These are phyloP conservation scores for Hydrozoanthus tunicans DNA, from an alignment of 64 coral and sea anemone species.

Conservation along the genomic window DNA sequence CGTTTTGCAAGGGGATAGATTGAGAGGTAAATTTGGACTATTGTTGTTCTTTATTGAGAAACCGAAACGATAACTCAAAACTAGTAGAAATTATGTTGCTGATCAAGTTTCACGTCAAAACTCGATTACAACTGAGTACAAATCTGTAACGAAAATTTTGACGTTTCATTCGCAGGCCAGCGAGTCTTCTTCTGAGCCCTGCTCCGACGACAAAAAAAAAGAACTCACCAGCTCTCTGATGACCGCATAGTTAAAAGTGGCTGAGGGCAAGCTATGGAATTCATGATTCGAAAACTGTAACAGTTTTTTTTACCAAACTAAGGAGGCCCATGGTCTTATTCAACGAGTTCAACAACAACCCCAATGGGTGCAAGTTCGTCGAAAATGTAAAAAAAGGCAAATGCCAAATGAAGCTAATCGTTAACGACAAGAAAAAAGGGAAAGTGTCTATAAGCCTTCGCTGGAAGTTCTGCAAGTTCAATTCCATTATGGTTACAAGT, in stretches of 20 bases:
- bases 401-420: constrained; percentile 2
- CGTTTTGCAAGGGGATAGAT: constrained; percentile 26
- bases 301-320: not conserved
- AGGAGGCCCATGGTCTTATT: not conserved
- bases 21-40: constrained; percentile 23
- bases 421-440: not conserved
- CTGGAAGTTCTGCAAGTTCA: not conserved
- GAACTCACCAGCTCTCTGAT: not conserved
- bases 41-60: constrained; percentile 37
- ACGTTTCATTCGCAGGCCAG: not conserved
- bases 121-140: constrained; percentile 6
- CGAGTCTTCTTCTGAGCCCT: constrained; percentile 24
- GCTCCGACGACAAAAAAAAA: not conserved
- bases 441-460: not conserved
- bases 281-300: constrained; percentile 1
- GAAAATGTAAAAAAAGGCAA: not conserved
- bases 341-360: constrained; percentile 14
- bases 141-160: constrained; percentile 49
- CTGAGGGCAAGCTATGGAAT: not conserved
- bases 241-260: too few relatives aligned
- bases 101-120: constrained; percentile 24
- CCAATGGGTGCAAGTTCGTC: not conserved
- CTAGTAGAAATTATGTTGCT: constrained; percentile 53
- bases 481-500: constrained; percentile 13
- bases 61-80: constrained; percentile 31